Evolutionary conservation across 23 tunicate genomes (phyloP), one percentile per base, ranked within the genome.

Genomic region (Trididemnum miniatum): DNA sequence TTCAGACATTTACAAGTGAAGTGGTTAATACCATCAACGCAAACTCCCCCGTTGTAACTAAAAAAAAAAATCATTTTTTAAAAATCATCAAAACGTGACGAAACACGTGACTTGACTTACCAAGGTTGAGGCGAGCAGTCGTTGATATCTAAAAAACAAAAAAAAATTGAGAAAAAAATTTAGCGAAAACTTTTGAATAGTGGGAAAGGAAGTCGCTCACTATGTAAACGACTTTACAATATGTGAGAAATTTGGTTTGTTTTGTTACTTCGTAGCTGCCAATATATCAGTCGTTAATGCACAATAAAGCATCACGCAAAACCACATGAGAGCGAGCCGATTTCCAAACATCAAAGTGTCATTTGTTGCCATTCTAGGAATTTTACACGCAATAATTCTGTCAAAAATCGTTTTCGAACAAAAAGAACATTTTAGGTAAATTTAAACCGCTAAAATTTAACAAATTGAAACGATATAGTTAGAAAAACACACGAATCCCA

Each of bases 41-140:
- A 93, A 35, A 25, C 65, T 28, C 98, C 92, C 0, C 71, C 73
- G 80, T 93, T 93, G 86, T 83, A 88, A 57, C 97, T 86, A 83
- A 27, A 82, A 77, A 62, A n/a, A n/a, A n/a, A n/a, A n/a, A n/a
- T n/a, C n/a, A n/a, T n/a, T n/a, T n/a, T 12, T 50, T 50, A 18
- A 50, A 50, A 50, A 50, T 12, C 57, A 12, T 50, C 57, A n/a
- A n/a, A n/a, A n/a, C 57, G 15, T 9, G 18, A 49, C 57, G 18
- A 49, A 18, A 49, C 57, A 49, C 18, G 57, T 18, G 57, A 18
- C 18, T 49, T 9, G 15, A 82, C 97, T 91, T 83, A 92, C 97
- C 98, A 93, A 52, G 98, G 98, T 37, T 80, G 84, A 0, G 98
- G 89, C 28, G 82, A 78, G 89, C 98, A 93, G 89, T 93, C 98